phyloP scores from a whole-genome alignment of 2,113 vertebrate genomes.

The Mesocricetus auratus region DNA sequence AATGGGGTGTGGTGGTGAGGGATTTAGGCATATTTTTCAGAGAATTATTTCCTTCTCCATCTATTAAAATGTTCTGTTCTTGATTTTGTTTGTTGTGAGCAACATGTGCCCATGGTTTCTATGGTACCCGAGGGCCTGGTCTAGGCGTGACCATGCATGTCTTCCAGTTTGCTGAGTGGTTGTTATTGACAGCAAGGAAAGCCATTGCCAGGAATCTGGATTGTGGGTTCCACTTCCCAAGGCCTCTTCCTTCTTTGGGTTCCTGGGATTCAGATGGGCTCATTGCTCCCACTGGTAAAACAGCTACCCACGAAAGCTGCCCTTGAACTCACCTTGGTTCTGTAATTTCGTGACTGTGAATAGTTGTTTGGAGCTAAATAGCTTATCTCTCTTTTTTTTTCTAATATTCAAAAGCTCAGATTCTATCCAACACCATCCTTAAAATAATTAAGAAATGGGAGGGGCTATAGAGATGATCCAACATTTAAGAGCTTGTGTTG shows the following conservation, averaged over 20 bases:
- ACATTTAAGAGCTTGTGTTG: no score
- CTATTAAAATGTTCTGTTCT: background rate
- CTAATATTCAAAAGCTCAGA: background rate
- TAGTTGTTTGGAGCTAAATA: background rate
- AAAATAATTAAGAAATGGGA: background rate
- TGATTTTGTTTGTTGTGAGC: background rate
- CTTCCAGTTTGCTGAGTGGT: background rate
- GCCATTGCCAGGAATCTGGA: background rate
- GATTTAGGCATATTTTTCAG: background rate
- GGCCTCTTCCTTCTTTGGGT: background rate
- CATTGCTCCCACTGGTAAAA: no score
- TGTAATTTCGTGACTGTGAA: constrained; percentile 6
- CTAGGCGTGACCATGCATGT: background rate
- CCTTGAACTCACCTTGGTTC: background rate
- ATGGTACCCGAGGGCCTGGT: background rate
- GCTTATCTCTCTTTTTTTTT: background rate
- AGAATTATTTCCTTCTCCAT: background rate
- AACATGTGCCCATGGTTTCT: background rate
- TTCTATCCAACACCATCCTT: background rate
- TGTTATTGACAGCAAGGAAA: rapidly evolving
- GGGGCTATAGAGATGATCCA: background rate
- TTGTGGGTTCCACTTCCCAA: background rate
- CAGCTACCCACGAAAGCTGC: background rate
- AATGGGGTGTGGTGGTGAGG: rapidly evolving
- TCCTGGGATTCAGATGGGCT: background rate